Evolutionary conservation across 2,113 vertebrate species (phyloP), one percentile per base, ranked within the genome.

Genomic region (Phocoena sinus): DNA sequence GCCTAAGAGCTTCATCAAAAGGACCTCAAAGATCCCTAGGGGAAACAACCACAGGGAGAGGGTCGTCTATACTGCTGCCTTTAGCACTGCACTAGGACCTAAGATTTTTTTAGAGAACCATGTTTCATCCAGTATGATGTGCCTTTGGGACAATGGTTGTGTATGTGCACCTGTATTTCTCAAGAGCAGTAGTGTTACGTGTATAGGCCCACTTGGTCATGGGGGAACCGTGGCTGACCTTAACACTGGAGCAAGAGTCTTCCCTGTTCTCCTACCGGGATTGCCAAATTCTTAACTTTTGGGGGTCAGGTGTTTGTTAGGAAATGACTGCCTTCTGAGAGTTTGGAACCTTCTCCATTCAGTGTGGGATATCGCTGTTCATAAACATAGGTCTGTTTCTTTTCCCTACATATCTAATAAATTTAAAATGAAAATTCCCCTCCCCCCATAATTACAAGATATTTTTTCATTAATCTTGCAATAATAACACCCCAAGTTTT

Each of bases 361-460:
- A 76, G 28, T 62, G 38, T 79, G 47, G 36, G n/a, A 81, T 68
- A 33, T 44, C 20, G 17, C 11, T 47, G n/a, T 56, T 89, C 23
- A 44, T 71, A 87, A 88, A 90, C 50, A 79, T 1, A 94, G 25
- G 25, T 88, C 38, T 93, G 3, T 44, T 89, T 92, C 63, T 71
- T 94, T 80, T 88, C 71, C 65, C 0, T 28, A 60, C 15, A 23
- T 33, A 77, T 25, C 26, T 65, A 90, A 65, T 79, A 83, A 79
- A 77, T 41, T 2, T 92, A 65, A 85, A 67, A 3, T 8, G 74
- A 79, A 36, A 79, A 58, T 23, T 8, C 11, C 8, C 23, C 33
- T 31, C 9, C 5, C 1, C 1, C 20, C 28, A 63, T 26, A 90
- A 74, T 31, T 33, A 84, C 4, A 82, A 95, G 21, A 80, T 8